A percentile compares a stretch with the other conserved stretches of the same genome.
Evolutionary conservation across 2,797 vertebrate species (phyloP).

Genomic region (Catamblyrhynchus diadema): DNA sequence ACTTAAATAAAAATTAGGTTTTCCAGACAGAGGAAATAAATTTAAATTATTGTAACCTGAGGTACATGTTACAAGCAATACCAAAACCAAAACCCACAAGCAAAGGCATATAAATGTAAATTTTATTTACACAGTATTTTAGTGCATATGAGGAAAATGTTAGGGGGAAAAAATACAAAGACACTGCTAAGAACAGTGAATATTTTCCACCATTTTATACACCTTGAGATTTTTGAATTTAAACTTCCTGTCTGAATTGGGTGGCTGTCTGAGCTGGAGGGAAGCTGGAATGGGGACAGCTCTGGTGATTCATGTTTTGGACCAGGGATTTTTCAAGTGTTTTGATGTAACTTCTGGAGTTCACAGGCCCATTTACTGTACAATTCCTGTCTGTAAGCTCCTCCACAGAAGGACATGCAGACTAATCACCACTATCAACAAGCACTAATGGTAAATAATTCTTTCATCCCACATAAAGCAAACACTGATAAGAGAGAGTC

Average conservation of each 20-base stretch:
- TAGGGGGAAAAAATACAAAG: not conserved
- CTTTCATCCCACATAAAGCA: not conserved
- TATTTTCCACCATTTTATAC: not conserved
- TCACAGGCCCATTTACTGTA: not conserved
- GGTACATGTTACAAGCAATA: not conserved
- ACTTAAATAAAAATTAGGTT: not conserved
- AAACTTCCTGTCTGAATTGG: not conserved
- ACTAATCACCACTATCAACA: conserved; percentile 32
- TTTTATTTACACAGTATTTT: not conserved
- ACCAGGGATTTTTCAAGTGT: not conserved
- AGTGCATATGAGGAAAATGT: not conserved
- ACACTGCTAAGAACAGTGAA: not conserved
- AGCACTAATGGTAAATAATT: conserved; percentile 29
- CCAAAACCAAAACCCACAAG: not conserved
- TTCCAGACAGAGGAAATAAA: not conserved
- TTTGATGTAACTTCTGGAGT: not conserved
- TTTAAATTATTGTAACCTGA: not conserved
- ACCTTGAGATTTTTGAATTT: not conserved
- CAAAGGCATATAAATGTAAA: not conserved
- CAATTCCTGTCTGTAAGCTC: not conserved
- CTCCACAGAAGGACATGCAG: not conserved
- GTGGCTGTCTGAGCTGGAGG: not conserved
- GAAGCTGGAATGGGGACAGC: not conserved
- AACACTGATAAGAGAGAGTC: not conserved
- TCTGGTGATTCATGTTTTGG: not conserved